Conservation (phyloP, 2,113 vertebrate species). For the Rynchops niger region DNA sequence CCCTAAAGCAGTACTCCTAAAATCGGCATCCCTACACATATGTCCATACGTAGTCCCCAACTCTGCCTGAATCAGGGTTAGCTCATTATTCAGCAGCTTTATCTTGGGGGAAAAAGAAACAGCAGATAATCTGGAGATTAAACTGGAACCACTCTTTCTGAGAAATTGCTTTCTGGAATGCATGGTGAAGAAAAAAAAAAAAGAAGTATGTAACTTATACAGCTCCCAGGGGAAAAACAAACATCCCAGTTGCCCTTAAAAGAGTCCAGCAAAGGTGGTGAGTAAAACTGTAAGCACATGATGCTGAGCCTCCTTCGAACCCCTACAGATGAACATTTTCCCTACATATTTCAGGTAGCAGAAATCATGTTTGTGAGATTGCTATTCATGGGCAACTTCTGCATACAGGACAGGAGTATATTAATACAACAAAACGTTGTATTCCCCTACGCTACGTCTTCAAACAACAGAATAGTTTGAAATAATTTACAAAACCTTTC, state of each 20-base stretch:
- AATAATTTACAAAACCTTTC: background rate
- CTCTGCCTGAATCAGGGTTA: background rate
- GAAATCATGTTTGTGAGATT: background rate
- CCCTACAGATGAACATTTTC: background rate
- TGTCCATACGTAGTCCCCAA: background rate
- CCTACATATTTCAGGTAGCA: background rate
- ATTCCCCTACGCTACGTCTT: background rate
- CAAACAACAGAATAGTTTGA: background rate
- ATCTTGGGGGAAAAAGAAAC: background rate
- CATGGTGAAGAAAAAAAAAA: background rate
- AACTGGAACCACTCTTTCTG: background rate
- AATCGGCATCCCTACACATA: background rate
- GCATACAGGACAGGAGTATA: background rate
- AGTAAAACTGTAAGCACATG: background rate
- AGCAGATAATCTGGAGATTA: slow-evolving; percentile 53
- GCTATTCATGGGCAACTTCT: background rate
- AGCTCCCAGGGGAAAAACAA: background rate
- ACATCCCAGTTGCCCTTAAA: background rate
- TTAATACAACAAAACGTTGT: background rate
- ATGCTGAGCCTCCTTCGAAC: background rate
- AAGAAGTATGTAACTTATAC: background rate
- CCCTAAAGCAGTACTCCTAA: background rate
- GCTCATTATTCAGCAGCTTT: slow-evolving; percentile 11
- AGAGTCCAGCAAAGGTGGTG: background rate
- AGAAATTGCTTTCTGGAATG: slow-evolving; percentile 43